Percentiles rank a stretch among this genome's conserved stretches.
Evolutionary conservation across 2,797 vertebrate species (phyloP).

Genomic region (Tadarida brasiliensis): DNA sequence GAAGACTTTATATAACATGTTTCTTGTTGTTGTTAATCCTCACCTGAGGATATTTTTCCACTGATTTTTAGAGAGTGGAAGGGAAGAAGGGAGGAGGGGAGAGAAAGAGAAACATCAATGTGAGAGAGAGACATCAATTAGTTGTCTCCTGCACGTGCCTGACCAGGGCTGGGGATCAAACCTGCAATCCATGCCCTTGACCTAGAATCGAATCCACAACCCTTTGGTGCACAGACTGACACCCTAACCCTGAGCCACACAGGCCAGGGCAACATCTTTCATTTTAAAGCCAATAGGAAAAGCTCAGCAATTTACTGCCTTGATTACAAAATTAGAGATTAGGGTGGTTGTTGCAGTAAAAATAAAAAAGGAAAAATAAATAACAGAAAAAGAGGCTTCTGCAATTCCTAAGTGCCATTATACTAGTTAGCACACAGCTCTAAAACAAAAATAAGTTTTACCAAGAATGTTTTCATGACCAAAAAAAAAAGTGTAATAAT

Average conservation of each 20-base stretch:
- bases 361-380: not conserved
- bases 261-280: not conserved
- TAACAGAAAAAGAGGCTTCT: not conserved
- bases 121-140: too few species aligned
- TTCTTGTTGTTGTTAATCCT: too few species aligned
- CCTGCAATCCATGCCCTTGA: too few species aligned
- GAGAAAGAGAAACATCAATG: too few species aligned
- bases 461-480: not conserved
- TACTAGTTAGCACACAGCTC: not conserved
- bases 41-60: too few species aligned
- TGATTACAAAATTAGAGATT: not conserved
- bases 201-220: too few species aligned
- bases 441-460: conserved; percentile 39
- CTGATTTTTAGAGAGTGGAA: too few species aligned
- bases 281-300: conserved; percentile 44
- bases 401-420: not conserved
- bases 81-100: too few species aligned
- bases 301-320: not conserved
- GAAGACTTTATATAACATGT: not conserved
- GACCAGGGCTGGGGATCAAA: too few species aligned
- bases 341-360: not conserved
- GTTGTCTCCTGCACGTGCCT: too few species aligned
- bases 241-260: too few species aligned
- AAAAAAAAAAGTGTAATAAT: conserved; percentile 1
- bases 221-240: too few species aligned